These are phyloP conservation scores for Odocoileus hemionus DNA, from an alignment of 2,113 vertebrate genomes.

Conservation along the genomic window DNA sequence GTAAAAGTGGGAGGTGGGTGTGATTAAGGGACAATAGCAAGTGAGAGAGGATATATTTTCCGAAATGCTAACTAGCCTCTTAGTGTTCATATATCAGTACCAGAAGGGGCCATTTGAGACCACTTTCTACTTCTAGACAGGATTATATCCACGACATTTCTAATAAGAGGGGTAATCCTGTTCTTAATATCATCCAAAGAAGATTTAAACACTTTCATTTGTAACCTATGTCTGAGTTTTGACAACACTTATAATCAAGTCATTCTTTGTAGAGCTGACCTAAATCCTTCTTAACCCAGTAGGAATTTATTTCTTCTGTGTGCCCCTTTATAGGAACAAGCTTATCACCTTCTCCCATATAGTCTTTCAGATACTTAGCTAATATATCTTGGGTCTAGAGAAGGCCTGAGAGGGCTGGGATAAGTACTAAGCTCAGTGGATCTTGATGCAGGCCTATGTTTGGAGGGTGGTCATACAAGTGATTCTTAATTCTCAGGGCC, in stretches of 20 bases:
- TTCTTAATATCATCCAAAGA: slow-evolving; percentile 20
- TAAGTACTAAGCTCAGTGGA: not conserved
- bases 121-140: slow-evolving; percentile 12
- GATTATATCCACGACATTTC: not conserved
- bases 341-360: not conserved
- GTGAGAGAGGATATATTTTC: not conserved
- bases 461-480: not conserved
- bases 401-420: not conserved
- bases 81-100: not conserved
- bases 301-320: slow-evolving; percentile 12
- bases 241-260: slow-evolving; percentile 45
- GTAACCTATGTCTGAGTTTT: slow-evolving; percentile 45
- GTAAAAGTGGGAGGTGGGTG: not conserved
- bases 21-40: not conserved
- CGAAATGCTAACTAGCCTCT: not conserved
- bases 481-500: not conserved
- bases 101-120: not conserved
- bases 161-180: not conserved
- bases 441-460: not conserved
- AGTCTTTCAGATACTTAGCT: not conserved
- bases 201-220: slow-evolving; percentile 36
- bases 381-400: not conserved
- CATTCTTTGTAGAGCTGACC: slow-evolving; percentile 39
- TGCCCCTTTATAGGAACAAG: not conserved
- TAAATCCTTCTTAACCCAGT: slow-evolving; percentile 58